Evolutionary conservation across 2,113 vertebrate genomes (phyloP).

Genomic region (Procavia capensis): DNA sequence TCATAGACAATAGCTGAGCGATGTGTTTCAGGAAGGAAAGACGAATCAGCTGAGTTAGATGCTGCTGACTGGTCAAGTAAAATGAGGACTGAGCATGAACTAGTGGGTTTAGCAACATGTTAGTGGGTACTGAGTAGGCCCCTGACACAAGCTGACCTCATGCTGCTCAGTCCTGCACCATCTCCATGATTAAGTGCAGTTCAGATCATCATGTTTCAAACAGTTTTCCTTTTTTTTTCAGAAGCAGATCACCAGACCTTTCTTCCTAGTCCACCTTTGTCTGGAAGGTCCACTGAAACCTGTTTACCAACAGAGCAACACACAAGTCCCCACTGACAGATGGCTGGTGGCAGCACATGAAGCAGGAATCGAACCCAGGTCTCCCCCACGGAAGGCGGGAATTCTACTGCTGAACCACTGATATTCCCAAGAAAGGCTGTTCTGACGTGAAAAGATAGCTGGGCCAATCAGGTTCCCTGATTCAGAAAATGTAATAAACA

Average conservation of each 20-base stretch:
- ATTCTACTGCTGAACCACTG: neutral
- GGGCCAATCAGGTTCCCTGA: conserved; percentile 56
- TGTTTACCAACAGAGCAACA: neutral
- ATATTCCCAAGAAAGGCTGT: neutral
- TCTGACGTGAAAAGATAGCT: conserved; percentile 26
- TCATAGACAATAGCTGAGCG: neutral
- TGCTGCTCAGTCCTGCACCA: neutral
- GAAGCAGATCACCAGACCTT: neutral
- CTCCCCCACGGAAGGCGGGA: neutral
- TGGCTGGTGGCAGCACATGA: neutral
- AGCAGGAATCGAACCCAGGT: neutral
- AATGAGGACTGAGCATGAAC: neutral
- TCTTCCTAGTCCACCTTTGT: neutral
- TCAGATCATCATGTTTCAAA: neutral
- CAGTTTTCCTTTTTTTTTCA: neutral
- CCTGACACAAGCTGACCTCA: neutral
- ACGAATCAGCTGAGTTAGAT: neutral
- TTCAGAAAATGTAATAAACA: conserved; percentile 40
- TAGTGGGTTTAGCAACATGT: neutral
- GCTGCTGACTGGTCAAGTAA: neutral
- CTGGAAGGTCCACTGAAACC: neutral
- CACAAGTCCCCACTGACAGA: neutral
- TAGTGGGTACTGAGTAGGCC: neutral
- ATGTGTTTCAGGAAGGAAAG: conserved; percentile 25
- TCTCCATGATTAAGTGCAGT: neutral